Evolutionary conservation across 2,888 invertebrate species (phyloP).

Genomic region (Clitarchus hookeri): DNA sequence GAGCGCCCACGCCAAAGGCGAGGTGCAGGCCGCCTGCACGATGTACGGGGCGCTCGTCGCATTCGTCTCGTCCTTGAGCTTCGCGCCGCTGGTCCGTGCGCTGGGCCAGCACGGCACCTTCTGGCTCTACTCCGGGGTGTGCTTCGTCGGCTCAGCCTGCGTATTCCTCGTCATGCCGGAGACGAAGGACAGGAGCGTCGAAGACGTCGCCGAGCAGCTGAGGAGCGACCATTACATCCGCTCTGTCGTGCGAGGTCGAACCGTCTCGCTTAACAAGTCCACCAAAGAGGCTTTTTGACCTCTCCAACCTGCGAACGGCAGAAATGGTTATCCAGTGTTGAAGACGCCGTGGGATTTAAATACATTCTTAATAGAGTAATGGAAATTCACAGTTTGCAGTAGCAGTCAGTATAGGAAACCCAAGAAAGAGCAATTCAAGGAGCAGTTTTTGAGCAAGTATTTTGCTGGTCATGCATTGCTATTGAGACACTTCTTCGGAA

Average conservation of each 20-base stretch:
- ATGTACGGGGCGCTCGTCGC: not conserved
- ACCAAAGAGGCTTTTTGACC: too few species aligned
- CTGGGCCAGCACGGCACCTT: not conserved
- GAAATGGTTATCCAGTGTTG: too few species aligned
- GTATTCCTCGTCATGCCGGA: not conserved
- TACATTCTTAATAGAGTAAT: too few species aligned
- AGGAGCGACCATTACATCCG: not conserved
- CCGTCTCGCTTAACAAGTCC: not conserved
- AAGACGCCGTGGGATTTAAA: too few species aligned
- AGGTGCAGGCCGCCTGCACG: not conserved
- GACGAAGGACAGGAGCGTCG: not conserved
- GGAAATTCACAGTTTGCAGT: too few species aligned
- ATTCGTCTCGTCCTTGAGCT: not conserved
- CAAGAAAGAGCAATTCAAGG: too few species aligned
- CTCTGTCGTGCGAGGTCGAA: not conserved
- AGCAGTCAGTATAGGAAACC: too few species aligned
- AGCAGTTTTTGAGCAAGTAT: too few species aligned
- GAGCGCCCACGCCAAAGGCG: not conserved
- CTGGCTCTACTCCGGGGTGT: not conserved
- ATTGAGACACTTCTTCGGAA: too few species aligned
- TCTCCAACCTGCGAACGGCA: too few species aligned
- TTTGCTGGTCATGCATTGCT: too few species aligned
- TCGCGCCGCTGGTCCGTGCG: not conserved
- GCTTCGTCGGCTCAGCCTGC: not conserved
- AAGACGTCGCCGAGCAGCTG: not conserved